Base-by-base conservation (phyloP, 2,888 invertebrate genomes). In the Drosophila lutescens region DNA sequence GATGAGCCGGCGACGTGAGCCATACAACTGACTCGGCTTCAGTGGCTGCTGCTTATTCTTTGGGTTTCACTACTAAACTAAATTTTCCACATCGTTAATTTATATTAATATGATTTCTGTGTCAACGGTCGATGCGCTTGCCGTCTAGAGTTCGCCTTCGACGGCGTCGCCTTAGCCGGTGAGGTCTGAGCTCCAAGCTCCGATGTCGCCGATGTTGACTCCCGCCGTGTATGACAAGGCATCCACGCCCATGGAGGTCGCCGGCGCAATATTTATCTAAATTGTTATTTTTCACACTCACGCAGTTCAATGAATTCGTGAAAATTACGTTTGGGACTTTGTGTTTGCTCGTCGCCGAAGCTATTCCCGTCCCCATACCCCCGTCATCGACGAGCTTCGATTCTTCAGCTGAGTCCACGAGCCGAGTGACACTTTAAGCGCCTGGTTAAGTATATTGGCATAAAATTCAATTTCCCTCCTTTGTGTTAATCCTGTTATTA, bases 71-170 rank as follows among this genome's bases (percentile, higher is more conserved):
- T 90, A 91, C 90, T 91, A 91, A 91, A 91, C 91, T 91, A 91
- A 91, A 91, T 91, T 91, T 91, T 91, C 91, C 91, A 89, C 91
- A 90, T 91, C 91, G 91, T 91, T 91, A 91, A 91, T 91, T 91
- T 91, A 91, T 91, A 91, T 91, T 91, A 91, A 91, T 91, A 91
- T 90, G 90, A 90, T 90, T 89, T 91, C 85, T 84, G 86, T 89
- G 89, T 90, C 90, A 88, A 84, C 75, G 84, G 74, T 77, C 86
- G 76, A 74, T 80, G 75, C 74, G 71, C 43, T 67, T 74, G 76
- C 68, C 71, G 72, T 63, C 66, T 58, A 41, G 44, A 49, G 63
- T 4, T 20, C 20, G 20, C 20, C 20, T 20, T 3, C 20, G 20
- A 20, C 47, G 56, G 13, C 30, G 38, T 36, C 56, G 17, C 12